These are phyloP conservation scores for Nebria ingens DNA, from an alignment of 1,140 invertebrate species.

Conservation along the genomic window DNA sequence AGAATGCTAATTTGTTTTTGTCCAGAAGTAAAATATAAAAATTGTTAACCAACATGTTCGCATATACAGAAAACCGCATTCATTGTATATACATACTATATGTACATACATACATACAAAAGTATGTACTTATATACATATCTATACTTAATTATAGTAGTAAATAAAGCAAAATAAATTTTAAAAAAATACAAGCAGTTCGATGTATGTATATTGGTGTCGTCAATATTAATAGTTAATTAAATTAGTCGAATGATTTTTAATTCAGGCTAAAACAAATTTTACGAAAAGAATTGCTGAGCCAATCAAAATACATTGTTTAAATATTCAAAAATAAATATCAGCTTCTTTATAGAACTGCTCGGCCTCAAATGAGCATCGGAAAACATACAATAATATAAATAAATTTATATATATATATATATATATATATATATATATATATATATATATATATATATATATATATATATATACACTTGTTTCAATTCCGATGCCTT, in stretches of 20 bases:
- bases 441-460: background rate
- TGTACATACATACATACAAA: background rate
- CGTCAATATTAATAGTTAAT: background rate
- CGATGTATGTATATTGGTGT: background rate
- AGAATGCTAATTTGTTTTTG: no score
- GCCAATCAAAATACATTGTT: constrained; percentile 32
- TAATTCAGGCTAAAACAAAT: background rate
- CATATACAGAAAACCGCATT: background rate
- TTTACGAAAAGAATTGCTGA: constrained; percentile 34
- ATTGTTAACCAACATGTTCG: background rate
- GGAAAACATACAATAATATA: no score
- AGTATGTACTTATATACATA: no score
- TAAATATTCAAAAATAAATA: no score
- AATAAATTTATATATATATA: no score
- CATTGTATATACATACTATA: background rate
- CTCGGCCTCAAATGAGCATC: no score
- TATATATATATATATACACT: background rate
- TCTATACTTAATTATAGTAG: background rate
- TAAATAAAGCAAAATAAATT: background rate
- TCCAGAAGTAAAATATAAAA: no score
- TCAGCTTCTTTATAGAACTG: constrained; percentile 13
- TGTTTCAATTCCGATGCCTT: no score
- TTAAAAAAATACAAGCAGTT: background rate
- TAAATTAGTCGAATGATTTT: background rate
- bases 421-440: constrained; percentile 1